These are phyloP conservation scores for Drosophila azteca DNA, from an alignment of 1,140 invertebrate genomes.

Conservation along the genomic window DNA sequence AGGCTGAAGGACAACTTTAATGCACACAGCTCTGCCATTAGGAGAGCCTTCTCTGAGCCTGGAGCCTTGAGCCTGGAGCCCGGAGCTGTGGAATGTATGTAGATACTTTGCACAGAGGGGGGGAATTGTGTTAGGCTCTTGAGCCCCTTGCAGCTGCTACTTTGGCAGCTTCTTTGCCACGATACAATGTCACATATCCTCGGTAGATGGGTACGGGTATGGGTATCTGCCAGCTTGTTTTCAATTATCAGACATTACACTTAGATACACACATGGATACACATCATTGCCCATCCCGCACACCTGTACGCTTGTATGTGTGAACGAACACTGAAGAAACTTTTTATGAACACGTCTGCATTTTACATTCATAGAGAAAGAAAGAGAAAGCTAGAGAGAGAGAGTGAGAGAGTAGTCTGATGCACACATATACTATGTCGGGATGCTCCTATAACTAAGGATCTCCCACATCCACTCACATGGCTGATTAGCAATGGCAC, in stretches of 20 bases:
- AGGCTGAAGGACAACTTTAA: conserved; percentile 39
- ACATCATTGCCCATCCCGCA: neutral
- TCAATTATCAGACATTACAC: conserved; percentile 63
- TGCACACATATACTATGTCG: too few relatives aligned
- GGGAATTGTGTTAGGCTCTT: conserved; percentile 9
- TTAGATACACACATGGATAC: conserved; percentile 39
- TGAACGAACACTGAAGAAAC: conserved; percentile 25
- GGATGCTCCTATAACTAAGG: neutral
- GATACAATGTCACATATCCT: too few relatives aligned
- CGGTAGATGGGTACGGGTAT: conserved; percentile 14
- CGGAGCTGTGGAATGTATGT: neutral
- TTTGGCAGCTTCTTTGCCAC: conserved; percentile 33
- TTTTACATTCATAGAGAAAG: conserved; percentile 23
- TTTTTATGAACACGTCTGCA: conserved; percentile 50
- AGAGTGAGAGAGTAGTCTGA: too few relatives aligned
- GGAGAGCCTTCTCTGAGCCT: conserved; percentile 3
- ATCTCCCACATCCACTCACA: conserved; percentile 2
- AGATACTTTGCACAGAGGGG: conserved; percentile 16
- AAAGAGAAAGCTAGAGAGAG: neutral
- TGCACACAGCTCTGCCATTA: conserved; percentile 39
- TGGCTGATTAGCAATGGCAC: conserved; percentile 33
- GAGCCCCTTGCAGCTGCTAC: conserved; percentile 32
- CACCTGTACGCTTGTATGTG: conserved; percentile 14
- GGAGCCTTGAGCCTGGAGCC: conserved; percentile 4
- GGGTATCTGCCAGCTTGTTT: conserved; percentile 50